Base-by-base conservation (phyloP, 2,797 vertebrate species). In the Garrulus glandarius region DNA sequence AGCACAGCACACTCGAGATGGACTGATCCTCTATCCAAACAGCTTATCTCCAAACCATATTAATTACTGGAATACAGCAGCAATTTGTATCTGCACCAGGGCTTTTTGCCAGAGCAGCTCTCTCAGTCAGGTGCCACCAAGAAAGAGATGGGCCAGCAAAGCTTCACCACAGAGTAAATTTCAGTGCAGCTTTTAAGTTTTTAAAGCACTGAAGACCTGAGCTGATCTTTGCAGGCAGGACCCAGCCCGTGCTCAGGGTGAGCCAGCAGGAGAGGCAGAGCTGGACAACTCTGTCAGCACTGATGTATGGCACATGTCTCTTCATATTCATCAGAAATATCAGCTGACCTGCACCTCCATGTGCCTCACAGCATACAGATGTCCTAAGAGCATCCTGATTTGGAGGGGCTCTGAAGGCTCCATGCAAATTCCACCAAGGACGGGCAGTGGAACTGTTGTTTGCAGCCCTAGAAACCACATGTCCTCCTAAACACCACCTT, bases 1-100 rank as follows among this genome's bases (percentile, higher is more conserved):
- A 78, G 64, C 11, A 0, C 0, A 77, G 49, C 4, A 1, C 32
- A 41, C 32, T 5, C 0, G 11, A 72, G 69, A 34, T 2, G 1
- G 49, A 29, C 27, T 16, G 49, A 46, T 88, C 56, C 69, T 83
- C 83, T 43, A 5, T 27, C 61, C 88, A 85, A 87, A 70, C 5
- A 52, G 47, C 26, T 87, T 52, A 34, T 74, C 64, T 92, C 72
- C 57, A 64, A 91, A 67, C 24, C 34, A 4, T 37, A 57, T n/a
- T 59, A 84, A 77, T 65, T 65, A 24, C 67, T 47, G 59, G 57
- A 84, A 57, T 26, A 80, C 7, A 2, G 8, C 84, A 78, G 77
- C 20, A 47, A 39, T 75, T 76, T 50, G 13, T 69, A 21, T 47
- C 76, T 64, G 50, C 53, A 78, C 46, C 34, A 84, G 70, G 67